phyloP scores from a whole-genome alignment of 2,797 vertebrate species.

The Falco rusticolus region DNA sequence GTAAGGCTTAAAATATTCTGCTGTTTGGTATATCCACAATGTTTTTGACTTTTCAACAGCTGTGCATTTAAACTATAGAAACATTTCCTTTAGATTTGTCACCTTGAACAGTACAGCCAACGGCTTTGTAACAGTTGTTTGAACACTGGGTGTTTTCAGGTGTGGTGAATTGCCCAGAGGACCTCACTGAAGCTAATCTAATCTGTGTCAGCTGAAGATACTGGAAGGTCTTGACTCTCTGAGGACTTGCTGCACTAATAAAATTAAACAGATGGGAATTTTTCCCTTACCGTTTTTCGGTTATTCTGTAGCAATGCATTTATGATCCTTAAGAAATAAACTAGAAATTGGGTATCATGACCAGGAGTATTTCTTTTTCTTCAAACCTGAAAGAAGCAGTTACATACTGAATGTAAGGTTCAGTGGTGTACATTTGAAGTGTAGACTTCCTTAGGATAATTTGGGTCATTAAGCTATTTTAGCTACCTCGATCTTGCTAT shows the following conservation, averaged over 20 bases:
- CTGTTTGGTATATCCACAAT: background rate
- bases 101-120: background rate
- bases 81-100: background rate
- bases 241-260: background rate
- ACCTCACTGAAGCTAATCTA: background rate
- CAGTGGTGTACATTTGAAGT: background rate
- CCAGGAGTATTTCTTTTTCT: background rate
- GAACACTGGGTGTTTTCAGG: background rate
- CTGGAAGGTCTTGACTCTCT: background rate
- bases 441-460: background rate
- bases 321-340: background rate
- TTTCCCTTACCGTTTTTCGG: background rate
- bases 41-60: background rate
- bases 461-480: background rate
- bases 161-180: background rate
- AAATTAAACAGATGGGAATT: background rate
- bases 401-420: background rate
- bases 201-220: background rate
- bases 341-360: background rate
- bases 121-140: background rate
- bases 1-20: background rate
- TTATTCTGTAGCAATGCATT: background rate
- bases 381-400: background rate
- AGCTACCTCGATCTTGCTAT: background rate
- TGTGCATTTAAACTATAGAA: background rate